Base-by-base conservation (phyloP, 1,140 invertebrate species). In the Drosophila nasuta region DNA sequence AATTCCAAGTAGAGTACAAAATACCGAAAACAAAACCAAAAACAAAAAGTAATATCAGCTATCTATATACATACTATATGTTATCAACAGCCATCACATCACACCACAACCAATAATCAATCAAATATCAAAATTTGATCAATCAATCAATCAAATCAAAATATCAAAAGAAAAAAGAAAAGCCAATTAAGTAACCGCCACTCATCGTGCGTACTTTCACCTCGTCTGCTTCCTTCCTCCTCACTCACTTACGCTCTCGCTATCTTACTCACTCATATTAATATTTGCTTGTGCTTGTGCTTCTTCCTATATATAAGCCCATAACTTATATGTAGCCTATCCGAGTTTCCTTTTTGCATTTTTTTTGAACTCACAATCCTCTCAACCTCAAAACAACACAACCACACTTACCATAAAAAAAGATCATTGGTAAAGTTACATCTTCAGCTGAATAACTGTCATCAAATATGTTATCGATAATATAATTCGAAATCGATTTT, bases 21-120 rank as follows among this genome's bases (percentile, higher is more conserved):
- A 38, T 38, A 38, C 35, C 35, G 35, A 38, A 38, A 65, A 8
- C 33, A 33, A 13, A 43, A 43, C 41, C 41, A 43, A n/a, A 43
- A 49, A 79, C 52, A 59, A 60, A 51, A 54, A 51, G 10, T 62
- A 62, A 77, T 60, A 82, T 73, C 75, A 87, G 81, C 82, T 76
- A 67, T 67, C 7, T 58, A 35, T 58, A 67, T 67, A 25, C 20
- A 25, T 25, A 25, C 20, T 25, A 66, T 57, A 6, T 52, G 7
- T 46, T 72, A 85, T 78, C 59, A 80, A 81, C 67, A 80, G 77
- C 78, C 82, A 85, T 85, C 81, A 83, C 81, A 85, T 86, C 82
- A 86, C 82, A 88, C 81, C 83, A 38, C 7, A 38, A 8, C 35
- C 6, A 38, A 38, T 38, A 10, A 38, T 38, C 35, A 88, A 86